Conservation (phyloP, 2,797 vertebrate genomes). For the Crypturellus tataupa region DNA sequence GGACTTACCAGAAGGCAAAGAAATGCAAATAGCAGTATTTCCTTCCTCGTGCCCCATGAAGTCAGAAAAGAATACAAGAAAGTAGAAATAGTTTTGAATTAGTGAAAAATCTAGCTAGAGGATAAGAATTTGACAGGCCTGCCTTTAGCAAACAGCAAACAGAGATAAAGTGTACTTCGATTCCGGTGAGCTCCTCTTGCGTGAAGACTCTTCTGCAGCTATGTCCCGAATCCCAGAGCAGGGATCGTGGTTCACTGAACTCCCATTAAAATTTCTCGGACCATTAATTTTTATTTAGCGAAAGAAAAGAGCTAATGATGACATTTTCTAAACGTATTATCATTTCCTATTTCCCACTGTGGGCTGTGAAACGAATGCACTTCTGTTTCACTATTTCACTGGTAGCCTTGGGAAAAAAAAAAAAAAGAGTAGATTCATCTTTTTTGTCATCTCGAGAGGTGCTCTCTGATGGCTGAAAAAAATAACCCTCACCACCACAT, state of each 20-base stretch:
- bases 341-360: neutral
- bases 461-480: neutral
- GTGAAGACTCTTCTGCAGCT: neutral
- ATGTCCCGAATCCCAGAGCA: fast-evolving
- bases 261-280: neutral
- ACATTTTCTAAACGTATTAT: neutral
- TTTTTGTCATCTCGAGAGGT: neutral
- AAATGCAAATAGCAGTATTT: neutral
- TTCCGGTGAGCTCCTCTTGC: neutral
- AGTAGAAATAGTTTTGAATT: neutral
- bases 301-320: neutral
- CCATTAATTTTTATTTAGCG: neutral
- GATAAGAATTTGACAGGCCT: neutral
- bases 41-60: neutral
- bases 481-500: fast-evolving
- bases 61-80: neutral
- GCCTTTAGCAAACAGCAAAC: neutral
- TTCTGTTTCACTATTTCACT: neutral
- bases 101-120: neutral
- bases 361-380: neutral
- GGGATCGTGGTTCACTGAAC: neutral
- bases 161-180: neutral
- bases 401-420: neutral
- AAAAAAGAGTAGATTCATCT: neutral
- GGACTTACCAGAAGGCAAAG: neutral